Evolutionary conservation across 2,797 vertebrate genomes (phyloP).

Genomic region (Sebastes iracundus): DNA sequence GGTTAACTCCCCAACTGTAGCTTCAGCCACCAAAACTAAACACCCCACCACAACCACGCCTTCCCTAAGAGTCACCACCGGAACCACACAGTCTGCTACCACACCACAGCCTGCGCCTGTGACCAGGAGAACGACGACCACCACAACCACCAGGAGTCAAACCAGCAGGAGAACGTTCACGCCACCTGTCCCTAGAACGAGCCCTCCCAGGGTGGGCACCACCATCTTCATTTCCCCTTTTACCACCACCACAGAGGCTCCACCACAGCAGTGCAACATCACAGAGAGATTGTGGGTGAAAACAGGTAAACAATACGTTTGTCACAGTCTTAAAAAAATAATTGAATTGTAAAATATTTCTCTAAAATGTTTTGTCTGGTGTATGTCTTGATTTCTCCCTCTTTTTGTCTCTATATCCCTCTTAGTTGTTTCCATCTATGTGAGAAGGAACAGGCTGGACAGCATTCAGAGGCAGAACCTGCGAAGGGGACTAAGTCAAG

Average conservation of each 20-base stretch:
- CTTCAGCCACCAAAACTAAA: slow-evolving; percentile 64
- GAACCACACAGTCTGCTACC: slow-evolving; percentile 71
- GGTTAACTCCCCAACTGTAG: slow-evolving; percentile 61
- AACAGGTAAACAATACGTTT: slow-evolving; percentile 84
- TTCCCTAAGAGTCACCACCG: slow-evolving; percentile 57
- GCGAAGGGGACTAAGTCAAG: slow-evolving; percentile 89
- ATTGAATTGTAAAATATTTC: background rate
- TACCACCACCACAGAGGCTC: slow-evolving; percentile 85
- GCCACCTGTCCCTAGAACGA: slow-evolving; percentile 81
- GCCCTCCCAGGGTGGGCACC: slow-evolving; percentile 70
- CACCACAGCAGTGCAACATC: slow-evolving; percentile 90
- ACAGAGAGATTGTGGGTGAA: slow-evolving; percentile 92
- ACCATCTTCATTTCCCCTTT: slow-evolving; percentile 79
- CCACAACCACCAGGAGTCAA: slow-evolving; percentile 80
- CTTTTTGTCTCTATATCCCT: slow-evolving; percentile 32
- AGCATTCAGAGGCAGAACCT: slow-evolving; percentile 89
- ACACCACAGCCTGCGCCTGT: slow-evolving; percentile 69
- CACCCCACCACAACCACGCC: slow-evolving; percentile 59
- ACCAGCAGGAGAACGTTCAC: slow-evolving; percentile 82
- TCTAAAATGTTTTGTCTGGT: slow-evolving; percentile 14
- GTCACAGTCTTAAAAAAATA: background rate
- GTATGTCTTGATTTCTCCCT: background rate
- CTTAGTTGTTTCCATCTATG: slow-evolving; percentile 92
- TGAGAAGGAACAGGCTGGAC: slow-evolving; percentile 88
- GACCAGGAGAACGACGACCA: slow-evolving; percentile 81